Evolutionary conservation across 2,888 invertebrate species (phyloP), one percentile per base, ranked within the genome.

Genomic region (Hermaeophaga mercurialis): DNA sequence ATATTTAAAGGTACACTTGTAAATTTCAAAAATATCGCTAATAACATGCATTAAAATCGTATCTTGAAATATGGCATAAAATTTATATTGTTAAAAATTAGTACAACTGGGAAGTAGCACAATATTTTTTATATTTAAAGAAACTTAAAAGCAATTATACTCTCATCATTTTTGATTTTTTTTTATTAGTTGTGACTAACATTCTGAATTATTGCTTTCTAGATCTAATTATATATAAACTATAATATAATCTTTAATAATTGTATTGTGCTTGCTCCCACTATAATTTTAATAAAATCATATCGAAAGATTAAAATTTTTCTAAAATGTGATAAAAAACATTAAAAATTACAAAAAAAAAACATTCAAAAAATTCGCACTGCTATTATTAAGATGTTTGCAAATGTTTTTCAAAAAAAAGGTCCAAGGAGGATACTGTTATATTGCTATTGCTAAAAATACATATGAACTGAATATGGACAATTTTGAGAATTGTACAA

Each of bases 11-110:
- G 57, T 56, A 58, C 59, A 55, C 18, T 53, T 24, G 48, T 47
- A 26, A 41, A 48, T 43, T 55, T 49, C 11, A 36, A 24, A 43
- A 24, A 26, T 9, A 17, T 43, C 34, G 18, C 17, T 22, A 22
- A 6, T 22, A 22, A 22, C 17, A 24, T 34, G 43, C 31, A 36
- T 54, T 59, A 60, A 62, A 62, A 58, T 24, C 56, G 60, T 57
- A 60, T 58, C 58, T 60, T 62, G 46, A 62, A 62, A 64, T 57
- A 64, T 62, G 62, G 58, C 62, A 55, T 52, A 45, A 60, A 48
- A 24, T 44, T 48, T 52, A 15, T 22, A 17, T 19, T 50, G 15
- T 48, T 41, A 14, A 50, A 52, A 26, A 50, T 52, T 46, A 39
- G 6, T 26, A 24, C n/a, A 28, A 45, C 5, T 19, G 28, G 41